Evolutionary conservation across 2,797 vertebrate species (phyloP).

Genomic region (Petrocephalus sullivani): DNA sequence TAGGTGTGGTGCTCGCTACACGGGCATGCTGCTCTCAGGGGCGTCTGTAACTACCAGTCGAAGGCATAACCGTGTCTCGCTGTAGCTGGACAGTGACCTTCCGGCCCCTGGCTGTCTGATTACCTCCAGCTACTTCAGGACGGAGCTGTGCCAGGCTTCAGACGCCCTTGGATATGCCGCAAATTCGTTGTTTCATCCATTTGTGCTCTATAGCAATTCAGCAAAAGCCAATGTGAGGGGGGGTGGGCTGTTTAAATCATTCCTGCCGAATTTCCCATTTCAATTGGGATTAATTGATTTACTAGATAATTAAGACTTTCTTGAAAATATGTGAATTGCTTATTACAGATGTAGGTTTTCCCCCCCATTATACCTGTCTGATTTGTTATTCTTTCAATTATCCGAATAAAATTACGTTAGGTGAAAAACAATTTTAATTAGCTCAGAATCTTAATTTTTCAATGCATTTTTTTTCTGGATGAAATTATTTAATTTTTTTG

Average conservation of each 20-base stretch:
- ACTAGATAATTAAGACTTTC: background rate
- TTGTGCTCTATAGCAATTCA: background rate
- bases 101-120: background rate
- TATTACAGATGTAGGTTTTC: conserved; percentile 10
- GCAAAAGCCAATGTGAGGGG: background rate
- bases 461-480: conserved; percentile 9
- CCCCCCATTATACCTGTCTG: background rate
- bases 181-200: background rate
- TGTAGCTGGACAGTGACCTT: no score
- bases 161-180: background rate
- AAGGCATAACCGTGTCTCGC: no score
- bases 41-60: no score
- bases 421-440: conserved; percentile 13
- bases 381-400: conserved; percentile 11
- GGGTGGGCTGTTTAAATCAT: background rate
- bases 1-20: background rate
- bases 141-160: background rate
- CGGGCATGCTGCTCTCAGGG: background rate
- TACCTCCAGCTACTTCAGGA: background rate
- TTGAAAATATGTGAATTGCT: background rate
- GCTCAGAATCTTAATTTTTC: background rate
- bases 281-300: background rate
- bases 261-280: background rate
- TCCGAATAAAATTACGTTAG: background rate
- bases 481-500: conserved; percentile 20